Conservation (phyloP, 2,113 vertebrate species). For the Martes martes region DNA sequence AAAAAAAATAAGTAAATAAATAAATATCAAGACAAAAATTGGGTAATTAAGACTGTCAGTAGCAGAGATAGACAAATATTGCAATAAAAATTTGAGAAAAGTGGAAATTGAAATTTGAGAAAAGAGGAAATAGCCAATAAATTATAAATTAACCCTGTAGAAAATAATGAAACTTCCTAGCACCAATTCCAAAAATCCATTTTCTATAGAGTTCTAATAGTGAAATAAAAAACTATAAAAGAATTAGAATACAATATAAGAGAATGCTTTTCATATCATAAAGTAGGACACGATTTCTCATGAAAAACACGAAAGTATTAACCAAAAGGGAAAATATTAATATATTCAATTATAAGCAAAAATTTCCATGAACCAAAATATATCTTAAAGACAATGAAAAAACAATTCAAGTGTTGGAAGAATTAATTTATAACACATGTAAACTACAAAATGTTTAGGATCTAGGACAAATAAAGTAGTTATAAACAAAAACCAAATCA, state of each 20-base stretch:
- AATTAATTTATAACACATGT: background rate
- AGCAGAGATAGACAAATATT: background rate
- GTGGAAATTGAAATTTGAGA: background rate
- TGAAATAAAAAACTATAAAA: background rate
- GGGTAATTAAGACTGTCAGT: background rate
- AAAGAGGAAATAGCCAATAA: background rate
- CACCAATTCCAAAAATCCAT: background rate
- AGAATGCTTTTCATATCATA: background rate
- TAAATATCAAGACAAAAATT: background rate
- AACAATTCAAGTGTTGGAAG: background rate
- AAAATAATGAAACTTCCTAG: background rate
- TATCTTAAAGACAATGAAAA: background rate
- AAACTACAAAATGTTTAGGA: background rate
- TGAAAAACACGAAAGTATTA: background rate
- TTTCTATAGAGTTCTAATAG: background rate
- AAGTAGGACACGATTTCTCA: slow-evolving; percentile 7
- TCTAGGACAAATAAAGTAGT: background rate
- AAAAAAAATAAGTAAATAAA: background rate
- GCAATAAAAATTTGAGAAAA: background rate
- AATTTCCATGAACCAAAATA: background rate
- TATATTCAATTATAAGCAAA: background rate
- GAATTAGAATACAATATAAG: background rate
- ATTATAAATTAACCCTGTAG: background rate
- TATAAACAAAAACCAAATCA: background rate
- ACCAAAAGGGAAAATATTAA: background rate